phyloP scores from a whole-genome alignment of 2,797 vertebrate genomes.

The Gymnothorax reevesii region DNA sequence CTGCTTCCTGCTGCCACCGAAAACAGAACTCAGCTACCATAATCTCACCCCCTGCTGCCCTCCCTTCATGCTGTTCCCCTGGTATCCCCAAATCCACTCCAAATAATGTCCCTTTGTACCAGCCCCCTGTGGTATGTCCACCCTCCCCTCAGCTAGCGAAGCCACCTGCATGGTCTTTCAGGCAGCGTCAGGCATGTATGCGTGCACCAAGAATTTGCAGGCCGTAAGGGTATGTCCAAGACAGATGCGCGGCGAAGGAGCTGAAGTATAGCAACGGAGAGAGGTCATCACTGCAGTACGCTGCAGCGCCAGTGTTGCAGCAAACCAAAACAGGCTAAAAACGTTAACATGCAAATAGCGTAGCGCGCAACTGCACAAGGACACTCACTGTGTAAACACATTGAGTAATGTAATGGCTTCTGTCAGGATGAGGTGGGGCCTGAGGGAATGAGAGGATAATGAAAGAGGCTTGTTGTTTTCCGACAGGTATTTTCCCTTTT shows the following conservation, averaged over 20 bases:
- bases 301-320: not conserved
- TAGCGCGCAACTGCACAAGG: not conserved
- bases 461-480: not conserved
- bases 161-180: not conserved
- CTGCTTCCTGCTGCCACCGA: slow-evolving; percentile 12
- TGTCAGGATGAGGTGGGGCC: not conserved
- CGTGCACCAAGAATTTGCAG: not conserved
- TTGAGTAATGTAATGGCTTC: not conserved
- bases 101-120: slow-evolving; percentile 3
- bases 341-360: not conserved
- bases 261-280: not conserved
- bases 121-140: not conserved
- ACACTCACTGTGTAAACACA: not conserved
- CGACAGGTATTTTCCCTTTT: not conserved
- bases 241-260: not conserved
- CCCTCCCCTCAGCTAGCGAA: not conserved
- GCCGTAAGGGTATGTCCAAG: not conserved
- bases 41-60: not conserved
- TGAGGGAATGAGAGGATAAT: not conserved
- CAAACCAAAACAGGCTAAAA: not conserved
- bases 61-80: not conserved
- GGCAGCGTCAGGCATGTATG: not conserved
- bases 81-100: not conserved
- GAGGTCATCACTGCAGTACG: not conserved
- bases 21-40: not conserved